Base-by-base conservation (phyloP, 1,140 invertebrate species). In the Trichomalopsis sarcophagae region DNA sequence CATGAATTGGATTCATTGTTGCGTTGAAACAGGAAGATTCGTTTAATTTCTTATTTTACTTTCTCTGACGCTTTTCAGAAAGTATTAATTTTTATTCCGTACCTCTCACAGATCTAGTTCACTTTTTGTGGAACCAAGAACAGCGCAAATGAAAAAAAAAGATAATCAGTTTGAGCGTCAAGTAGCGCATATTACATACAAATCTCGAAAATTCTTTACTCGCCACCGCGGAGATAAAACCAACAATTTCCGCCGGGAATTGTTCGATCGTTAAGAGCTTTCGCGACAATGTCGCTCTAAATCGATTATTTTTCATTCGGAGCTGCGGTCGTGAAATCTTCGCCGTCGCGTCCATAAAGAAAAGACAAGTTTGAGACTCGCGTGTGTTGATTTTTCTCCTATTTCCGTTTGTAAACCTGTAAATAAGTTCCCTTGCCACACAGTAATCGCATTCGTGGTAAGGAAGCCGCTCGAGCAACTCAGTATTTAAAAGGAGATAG, bases 241-340 rank as follows among this genome's bases (percentile, higher is more conserved):
- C 17, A 9, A 21, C 21, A 71, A 71, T 30, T 11, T 44, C 74
- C 33, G 13, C 10, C 3, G 55, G 50, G 44, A 76, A 76, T 30
- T 82, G 21, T n/a, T 66, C 10, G 30, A 82, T 75, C 30, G 33
- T 68, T 47, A 6, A 0, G 11, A 71, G 68, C 68, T 71, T 71
- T 33, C 14, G 68, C 30, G 7, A 23, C 55, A 36, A 17, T 17
- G 40, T 66, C 27, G n/a, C 73, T n/a, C 3, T 66, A 66, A 66
- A 23, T 17, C 73, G 47, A 82, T 82, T 68, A 82, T 75, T 68
- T 82, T 82, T 30, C 33, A 69, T 30, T 69, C n/a, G 23, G n/a
- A 10, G 13, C 23, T 23, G 13, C 68, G 23, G 9, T 23, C 68
- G 27, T 2, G 23, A 69, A 69, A 27, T 69, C 68, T 69, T n/a